Evolutionary conservation across 2,113 vertebrate species (phyloP).

Genomic region (Xenopus laevis): DNA sequence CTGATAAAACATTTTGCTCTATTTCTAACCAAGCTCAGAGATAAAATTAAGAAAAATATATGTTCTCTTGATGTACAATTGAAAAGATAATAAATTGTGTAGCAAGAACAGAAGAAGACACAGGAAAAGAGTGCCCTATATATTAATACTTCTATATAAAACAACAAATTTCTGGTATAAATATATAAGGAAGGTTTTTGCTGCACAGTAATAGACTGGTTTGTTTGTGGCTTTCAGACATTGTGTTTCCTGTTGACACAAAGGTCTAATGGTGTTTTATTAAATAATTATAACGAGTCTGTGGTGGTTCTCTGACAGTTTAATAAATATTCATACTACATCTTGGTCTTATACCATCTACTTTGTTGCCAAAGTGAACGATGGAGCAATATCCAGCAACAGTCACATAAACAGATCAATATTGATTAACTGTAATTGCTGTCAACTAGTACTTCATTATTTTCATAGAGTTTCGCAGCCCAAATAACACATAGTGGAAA

Average conservation of each 20-base stretch:
- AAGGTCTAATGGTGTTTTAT: neutral
- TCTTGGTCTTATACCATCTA: neutral
- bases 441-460: neutral
- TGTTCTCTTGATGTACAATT: no score
- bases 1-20: no score
- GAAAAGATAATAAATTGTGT: no score
- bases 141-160: no score
- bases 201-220: no score
- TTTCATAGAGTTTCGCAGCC: neutral
- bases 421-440: slow-evolving; percentile 3
- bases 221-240: no score
- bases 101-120: no score
- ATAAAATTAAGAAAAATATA: no score
- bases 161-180: no score
- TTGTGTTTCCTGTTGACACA: neutral
- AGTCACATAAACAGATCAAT: neutral
- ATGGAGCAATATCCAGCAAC: neutral
- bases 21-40: no score
- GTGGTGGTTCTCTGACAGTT: neutral
- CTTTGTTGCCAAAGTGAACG: neutral
- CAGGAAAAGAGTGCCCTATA: no score
- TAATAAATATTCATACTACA: neutral
- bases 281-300: neutral
- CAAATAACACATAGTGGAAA: neutral
- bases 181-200: no score